Conservation (phyloP, 2,797 vertebrate species). For the Pelodytes ibericus region DNA sequence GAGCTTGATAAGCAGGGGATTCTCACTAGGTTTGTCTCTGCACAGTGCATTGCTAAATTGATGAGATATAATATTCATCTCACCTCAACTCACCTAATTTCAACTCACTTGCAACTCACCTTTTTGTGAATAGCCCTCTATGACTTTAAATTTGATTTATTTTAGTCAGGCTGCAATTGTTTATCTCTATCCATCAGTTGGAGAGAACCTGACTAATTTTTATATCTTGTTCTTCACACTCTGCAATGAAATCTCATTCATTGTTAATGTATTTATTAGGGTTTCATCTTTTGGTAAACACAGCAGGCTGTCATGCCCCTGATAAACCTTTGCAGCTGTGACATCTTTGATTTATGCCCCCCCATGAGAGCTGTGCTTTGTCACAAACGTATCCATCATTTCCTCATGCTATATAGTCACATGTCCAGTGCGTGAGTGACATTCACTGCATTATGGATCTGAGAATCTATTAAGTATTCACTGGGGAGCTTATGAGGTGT, state of each 20-base stretch:
- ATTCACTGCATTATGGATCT: not conserved
- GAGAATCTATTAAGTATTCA: not conserved
- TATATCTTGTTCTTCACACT: conserved; percentile 30
- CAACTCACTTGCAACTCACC: no score
- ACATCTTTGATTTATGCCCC: conserved; percentile 31
- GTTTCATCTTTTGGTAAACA: conserved; percentile 28
- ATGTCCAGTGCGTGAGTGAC: conserved; percentile 7
- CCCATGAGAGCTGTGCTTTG: conserved; percentile 14
- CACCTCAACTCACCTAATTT: no score
- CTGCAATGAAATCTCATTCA: conserved; percentile 29
- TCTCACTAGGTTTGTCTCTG: no score
- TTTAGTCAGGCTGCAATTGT: not conserved
- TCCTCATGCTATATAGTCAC: not conserved
- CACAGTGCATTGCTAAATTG: no score
- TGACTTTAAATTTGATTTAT: no score
- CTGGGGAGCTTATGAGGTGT: not conserved
- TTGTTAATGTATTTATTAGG: conserved; percentile 28
- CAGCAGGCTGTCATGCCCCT: not conserved
- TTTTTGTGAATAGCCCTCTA: no score
- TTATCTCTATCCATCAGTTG: not conserved
- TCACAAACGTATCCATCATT: conserved; percentile 39
- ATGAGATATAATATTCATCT: no score
- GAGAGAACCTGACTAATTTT: conserved; percentile 2
- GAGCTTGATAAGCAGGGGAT: no score
- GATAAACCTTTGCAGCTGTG: conserved; percentile 17